Evolutionary conservation across 2,797 vertebrate genomes (phyloP), one percentile per base, ranked within the genome.

Genomic region (Hydrolagus colliei): DNA sequence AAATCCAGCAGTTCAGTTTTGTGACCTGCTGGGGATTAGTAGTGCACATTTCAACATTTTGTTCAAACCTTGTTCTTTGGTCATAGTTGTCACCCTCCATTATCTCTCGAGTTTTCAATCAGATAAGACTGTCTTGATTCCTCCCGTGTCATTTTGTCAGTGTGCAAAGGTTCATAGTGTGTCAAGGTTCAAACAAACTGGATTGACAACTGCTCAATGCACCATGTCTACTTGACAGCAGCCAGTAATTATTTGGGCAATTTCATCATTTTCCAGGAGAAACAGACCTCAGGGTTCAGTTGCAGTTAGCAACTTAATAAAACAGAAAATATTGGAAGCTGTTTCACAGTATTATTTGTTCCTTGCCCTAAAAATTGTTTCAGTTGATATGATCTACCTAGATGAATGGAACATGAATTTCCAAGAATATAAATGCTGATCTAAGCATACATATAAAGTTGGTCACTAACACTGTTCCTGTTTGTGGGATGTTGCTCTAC

Each of bases 71-170:
- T n/a, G 32, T 16, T 68, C 27, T 16, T 27, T 68, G 79, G 9
- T 41, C 65, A 16, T 6, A 92, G 92, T 90, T 94, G 92, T 93
- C 93, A 92, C 87, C 90, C 89, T 86, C 73, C 32, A 92, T 93
- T 93, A 90, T 87, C 79, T 67, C 89, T 92, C 90, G 90, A 91
- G 88, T 92, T 91, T 91, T 91, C 92, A 92, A 93, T 93, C 93
- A 92, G 92, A 88, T 41, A 84, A 52, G 65, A 84, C 16, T 20
- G 63, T 35, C 63, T 35, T 84, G 79, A 84, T 71, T 52, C 9
- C 13, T 9, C 71, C 32, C 22, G 41, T 84, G 14, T 52, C 71
- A 9, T 1, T 1, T 32, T 84, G 41, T 52, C 79, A 52, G 79
- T 71, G 63, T 67, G 41, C 2, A 52, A 52, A 52, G 6, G 79